phyloP scores from a whole-genome alignment of 2,888 invertebrate species.

The Tenthredo amoena region DNA sequence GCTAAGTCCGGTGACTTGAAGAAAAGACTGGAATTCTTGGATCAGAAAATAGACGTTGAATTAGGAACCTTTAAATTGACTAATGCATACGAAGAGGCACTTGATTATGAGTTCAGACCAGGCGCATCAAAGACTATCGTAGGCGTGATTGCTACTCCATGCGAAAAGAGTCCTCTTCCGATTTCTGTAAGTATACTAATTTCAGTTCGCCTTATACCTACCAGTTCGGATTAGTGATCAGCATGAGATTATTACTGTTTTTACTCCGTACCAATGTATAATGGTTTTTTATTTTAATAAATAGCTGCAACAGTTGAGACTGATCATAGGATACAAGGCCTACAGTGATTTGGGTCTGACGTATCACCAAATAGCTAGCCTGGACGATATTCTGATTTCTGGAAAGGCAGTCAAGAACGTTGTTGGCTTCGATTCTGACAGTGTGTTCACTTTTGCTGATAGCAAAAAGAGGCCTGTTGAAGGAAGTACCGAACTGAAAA shows the following conservation, averaged over 20 bases:
- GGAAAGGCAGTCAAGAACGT: conserved; percentile 81
- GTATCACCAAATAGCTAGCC: conserved; percentile 82
- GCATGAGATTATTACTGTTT: not conserved
- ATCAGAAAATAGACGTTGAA: conserved; percentile 78
- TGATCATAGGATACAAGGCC: conserved; percentile 72
- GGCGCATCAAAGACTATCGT: conserved; percentile 88
- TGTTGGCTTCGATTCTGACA: conserved; percentile 82
- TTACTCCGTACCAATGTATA: not conserved
- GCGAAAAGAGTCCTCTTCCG: conserved; percentile 80
- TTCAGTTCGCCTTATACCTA: not conserved
- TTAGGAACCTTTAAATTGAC: conserved; percentile 78
- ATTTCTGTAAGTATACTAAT: conserved; percentile 78
- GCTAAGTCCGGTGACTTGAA: conserved; percentile 64
- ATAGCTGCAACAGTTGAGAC: conserved; percentile 74
- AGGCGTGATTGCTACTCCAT: conserved; percentile 83
- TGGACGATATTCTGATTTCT: conserved; percentile 80
- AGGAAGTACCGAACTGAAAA: conserved; percentile 80
- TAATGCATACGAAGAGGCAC: conserved; percentile 83
- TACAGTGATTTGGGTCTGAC: conserved; percentile 82
- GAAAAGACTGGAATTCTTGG: conserved; percentile 68
- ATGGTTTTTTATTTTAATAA: not conserved
- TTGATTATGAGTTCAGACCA: conserved; percentile 87
- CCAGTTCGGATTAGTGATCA: not conserved
- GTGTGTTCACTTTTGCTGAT: conserved; percentile 84
- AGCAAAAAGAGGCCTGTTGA: conserved; percentile 83